These are phyloP conservation scores for Panurus biarmicus DNA, from an alignment of 2,113 vertebrate genomes.

Conservation along the genomic window DNA sequence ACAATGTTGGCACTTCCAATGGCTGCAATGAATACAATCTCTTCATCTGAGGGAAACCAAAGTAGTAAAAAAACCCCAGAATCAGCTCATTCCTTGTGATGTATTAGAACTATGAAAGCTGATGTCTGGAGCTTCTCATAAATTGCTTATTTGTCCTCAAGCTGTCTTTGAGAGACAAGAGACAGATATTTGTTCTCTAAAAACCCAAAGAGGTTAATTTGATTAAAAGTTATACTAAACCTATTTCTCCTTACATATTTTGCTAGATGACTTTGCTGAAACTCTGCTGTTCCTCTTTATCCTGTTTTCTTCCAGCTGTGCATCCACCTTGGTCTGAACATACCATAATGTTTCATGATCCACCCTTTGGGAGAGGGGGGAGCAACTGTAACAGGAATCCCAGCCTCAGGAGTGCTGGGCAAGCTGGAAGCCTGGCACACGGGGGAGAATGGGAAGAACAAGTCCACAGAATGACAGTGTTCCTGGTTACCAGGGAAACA, in stretches of 20 bases:
- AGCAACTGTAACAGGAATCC: not conserved
- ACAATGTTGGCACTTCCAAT: not conserved
- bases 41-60: not conserved
- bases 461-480: conserved; percentile 44
- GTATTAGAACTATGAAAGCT: not conserved
- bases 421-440: not conserved
- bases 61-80: not conserved
- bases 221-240: not conserved
- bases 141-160: not conserved
- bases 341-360: not conserved
- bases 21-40: not conserved
- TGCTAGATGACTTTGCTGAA: not conserved
- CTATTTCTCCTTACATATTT: not conserved
- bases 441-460: not conserved
- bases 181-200: not conserved
- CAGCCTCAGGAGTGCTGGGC: not conserved
- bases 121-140: not conserved
- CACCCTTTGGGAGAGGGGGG: not conserved
- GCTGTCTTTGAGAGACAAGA: not conserved
- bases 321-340: not conserved
- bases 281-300: not conserved
- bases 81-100: not conserved
- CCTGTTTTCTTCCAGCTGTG: not conserved
- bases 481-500: conserved; percentile 62
- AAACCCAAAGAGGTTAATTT: not conserved